Evolutionary conservation across 2,113 vertebrate species (phyloP), one percentile per base, ranked within the genome.

Genomic region (Semicossyphus pulcher): DNA sequence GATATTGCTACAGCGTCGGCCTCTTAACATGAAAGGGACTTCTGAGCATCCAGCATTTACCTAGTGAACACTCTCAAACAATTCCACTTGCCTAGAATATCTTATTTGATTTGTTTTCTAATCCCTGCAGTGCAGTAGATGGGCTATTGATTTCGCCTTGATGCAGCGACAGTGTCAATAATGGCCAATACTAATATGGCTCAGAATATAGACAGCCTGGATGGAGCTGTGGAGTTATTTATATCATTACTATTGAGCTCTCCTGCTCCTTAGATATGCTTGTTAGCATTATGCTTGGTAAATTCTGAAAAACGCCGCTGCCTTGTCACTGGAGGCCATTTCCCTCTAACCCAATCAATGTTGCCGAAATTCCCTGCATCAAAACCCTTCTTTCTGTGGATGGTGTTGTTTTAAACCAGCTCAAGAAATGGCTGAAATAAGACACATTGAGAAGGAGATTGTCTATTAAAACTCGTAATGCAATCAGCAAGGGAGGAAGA

Each of bases 31-130:
- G 44, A 82, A 77, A 85, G 58, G 57, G 42, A 83, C 74, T 54
- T 69, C 78, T 60, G 65, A 70, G 67, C 41, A 58, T 39, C 57
- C 49, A 10, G 11, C 74, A 61, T 67, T 82, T 80, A 78, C 41
- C 47, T 48, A 37, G 76, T 31, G 32, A 74, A 75, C 18, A 56
- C 61, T 53, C 70, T 70, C 39, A 66, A 54, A 76, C 44, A 58
- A n/a, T 70, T 77, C 71, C 34, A 81, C 79, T 65, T 29, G 29
- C 63, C 60, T 16, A 14, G 77, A 86, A 90, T 78, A 72, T 74
- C 70, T 76, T 34, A 62, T 63, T 77, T 37, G 58, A 76, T 87
- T 76, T 74, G 47, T 66, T 75, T 64, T 71, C 61, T 57, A 61
- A 84, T 84, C 49, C 34, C n/a, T 72, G 29, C 41, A 25, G 63